Base-by-base conservation (phyloP, 2,797 vertebrate species). In the Anniella stebbinsi region DNA sequence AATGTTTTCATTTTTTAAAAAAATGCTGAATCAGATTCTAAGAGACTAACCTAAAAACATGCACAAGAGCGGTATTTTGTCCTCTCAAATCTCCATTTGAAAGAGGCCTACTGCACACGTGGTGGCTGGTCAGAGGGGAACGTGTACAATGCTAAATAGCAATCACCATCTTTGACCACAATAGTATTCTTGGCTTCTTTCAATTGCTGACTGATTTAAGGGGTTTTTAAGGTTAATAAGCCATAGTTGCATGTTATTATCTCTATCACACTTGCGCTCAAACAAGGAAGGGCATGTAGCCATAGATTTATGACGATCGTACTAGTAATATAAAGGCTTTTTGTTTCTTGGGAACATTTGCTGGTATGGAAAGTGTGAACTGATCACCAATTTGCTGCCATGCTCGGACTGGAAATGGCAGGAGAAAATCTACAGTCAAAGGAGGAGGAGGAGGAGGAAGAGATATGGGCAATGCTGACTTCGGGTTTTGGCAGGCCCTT, bases 141-240 rank as follows among this genome's bases (percentile, higher is more conserved):
- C 93, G 90, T 85, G 92, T 91, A n/a, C 92, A 21, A 83, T 87
- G 88, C 89, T 94, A 92, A 89, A 92, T 94, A 94, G 88, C 91
- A 91, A 94, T 96, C 94, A 92, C 78, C 76, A 69, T 0, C 0
- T 94, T 95, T 93, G 88, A 95, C 96, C 95, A 95, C 96, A 96
- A 91, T 93, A 95, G 90, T 95, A 93, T 95, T 96, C 90, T 96
- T 96, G 95, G 96, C 95, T 95, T 93, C 94, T 91, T 93, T 90
- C 90, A 89, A 92, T 80, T 90, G 88, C 82, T 93, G 95, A 95
- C 87, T 95, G 94, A 96, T 96, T 96, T 95, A 93, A 93, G 95
- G 92, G 81, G 38, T 77, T 91, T 83, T 95, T 95, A 95, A 95
- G 90, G 93, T 94, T 96, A 95, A 96, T 95, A 95, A 96, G 92